Base-by-base conservation (phyloP, 2,888 invertebrate species). In the Itoplectis maculator region DNA sequence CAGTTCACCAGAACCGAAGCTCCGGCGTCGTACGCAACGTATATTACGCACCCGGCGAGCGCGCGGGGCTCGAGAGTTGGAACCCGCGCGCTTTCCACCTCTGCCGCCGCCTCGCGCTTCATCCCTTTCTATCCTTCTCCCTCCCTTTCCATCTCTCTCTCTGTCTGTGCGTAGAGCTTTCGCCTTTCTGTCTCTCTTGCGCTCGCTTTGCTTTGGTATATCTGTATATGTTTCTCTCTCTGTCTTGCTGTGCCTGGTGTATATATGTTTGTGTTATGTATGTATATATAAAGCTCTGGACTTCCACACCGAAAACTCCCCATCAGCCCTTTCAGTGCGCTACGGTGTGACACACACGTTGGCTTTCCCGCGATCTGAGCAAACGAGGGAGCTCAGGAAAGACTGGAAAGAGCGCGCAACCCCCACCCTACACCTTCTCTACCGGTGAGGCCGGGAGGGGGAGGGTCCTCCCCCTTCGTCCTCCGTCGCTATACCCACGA, bases 21-120 rank as follows among this genome's bases (percentile, higher is more conserved):
- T 37, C 75, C 18, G 42, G 18, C 35, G 29, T 56, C 68, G 29
- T 59, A 72, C 70, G 70, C 70, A 72, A 72, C 56, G 70, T 56
- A 72, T 72, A 72, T 72, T 72, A 72, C 56, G 70, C 70, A 72
- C 56, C 56, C 29, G 45, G n/a, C n/a, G 18, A 40, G 15, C 35
- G 70, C 9, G 42, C 54, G 23, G 35, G 5, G 35, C 59, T 35
- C n/a, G 59, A 59, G 59, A 59, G 61, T 61, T 37, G 18, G 37
- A 15, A 2, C 37, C 37, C 18, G 37, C 18, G 37, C 15, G 59
- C 59, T 59, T n/a, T n/a, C 37, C 61, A 61, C 61, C 37, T 59
- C n/a, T n/a, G 7, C 68, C 11, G 11, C n/a, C n/a, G n/a, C n/a
- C n/a, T n/a, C n/a, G n/a, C n/a, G n/a, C 11, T n/a, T 37, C 35